phyloP scores from a whole-genome alignment of 2,113 vertebrate genomes.

The Buteo buteo region DNA sequence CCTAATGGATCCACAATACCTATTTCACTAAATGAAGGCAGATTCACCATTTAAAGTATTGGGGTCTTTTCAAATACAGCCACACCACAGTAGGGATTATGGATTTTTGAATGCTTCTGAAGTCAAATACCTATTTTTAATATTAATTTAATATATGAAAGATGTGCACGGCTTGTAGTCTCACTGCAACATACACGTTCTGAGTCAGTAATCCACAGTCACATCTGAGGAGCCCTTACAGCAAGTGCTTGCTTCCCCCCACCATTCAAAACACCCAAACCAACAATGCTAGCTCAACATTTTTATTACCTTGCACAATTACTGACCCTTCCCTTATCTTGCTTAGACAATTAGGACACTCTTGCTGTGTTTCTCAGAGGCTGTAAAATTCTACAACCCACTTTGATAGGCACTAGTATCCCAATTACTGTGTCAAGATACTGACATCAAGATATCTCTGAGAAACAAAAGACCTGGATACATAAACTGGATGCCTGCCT shows the following conservation, averaged over 20 bases:
- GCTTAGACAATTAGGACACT: conserved; percentile 5
- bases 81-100: background rate
- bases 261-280: background rate
- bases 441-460: conserved; percentile 19
- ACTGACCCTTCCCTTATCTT: conserved; percentile 17
- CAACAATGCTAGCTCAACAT: background rate
- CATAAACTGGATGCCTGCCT: conserved; percentile 1
- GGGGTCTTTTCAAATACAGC: background rate
- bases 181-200: background rate
- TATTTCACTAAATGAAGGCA: background rate
- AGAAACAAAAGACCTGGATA: conserved; percentile 28
- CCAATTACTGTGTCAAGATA: conserved; percentile 60
- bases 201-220: background rate
- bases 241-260: background rate
- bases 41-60: background rate
- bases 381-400: conserved; percentile 40
- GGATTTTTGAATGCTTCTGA: background rate
- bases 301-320: conserved; percentile 38
- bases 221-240: background rate
- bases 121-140: background rate
- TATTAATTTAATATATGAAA: background rate
- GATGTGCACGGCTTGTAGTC: background rate
- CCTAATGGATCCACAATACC: background rate
- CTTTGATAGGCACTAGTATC: conserved; percentile 41
- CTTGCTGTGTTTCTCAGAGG: conserved; percentile 15